These are phyloP conservation scores for Arion vulgaris DNA, from an alignment of 1,140 invertebrate genomes.

Conservation along the genomic window DNA sequence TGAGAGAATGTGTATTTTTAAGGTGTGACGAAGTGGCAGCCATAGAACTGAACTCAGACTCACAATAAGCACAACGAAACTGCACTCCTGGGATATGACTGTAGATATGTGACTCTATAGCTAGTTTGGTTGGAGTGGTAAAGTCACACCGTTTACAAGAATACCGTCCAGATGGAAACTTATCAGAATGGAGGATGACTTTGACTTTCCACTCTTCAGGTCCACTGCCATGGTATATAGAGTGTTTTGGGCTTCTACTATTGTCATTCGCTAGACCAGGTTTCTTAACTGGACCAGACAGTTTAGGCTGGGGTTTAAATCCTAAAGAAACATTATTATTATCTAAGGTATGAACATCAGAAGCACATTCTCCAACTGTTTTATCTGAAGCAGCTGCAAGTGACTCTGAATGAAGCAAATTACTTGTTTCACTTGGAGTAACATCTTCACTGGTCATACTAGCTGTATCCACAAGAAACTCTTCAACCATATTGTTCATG, in stretches of 20 bases:
- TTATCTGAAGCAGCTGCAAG: neutral
- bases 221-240: neutral
- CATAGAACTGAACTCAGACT: conserved; percentile 46
- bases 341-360: neutral
- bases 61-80: conserved; percentile 55
- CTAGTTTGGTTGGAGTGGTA: conserved; percentile 41
- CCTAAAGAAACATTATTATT: neutral
- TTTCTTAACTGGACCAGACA: neutral
- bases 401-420: neutral
- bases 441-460: neutral
- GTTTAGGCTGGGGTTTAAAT: neutral
- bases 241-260: neutral
- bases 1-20: conserved; percentile 47
- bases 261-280: neutral
- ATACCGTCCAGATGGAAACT: conserved; percentile 30
- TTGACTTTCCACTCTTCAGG: conserved; percentile 31
- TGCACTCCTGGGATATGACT: conserved; percentile 54
- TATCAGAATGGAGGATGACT: conserved; percentile 13
- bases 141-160: conserved; percentile 52
- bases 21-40: conserved; percentile 48
- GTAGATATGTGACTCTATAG: conserved; percentile 57
- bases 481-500: neutral
- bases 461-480: neutral
- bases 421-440: neutral
- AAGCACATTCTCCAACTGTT: neutral